Evolutionary conservation across 1,140 invertebrate species (phyloP).

Genomic region (Dufourea novaeangliae): DNA sequence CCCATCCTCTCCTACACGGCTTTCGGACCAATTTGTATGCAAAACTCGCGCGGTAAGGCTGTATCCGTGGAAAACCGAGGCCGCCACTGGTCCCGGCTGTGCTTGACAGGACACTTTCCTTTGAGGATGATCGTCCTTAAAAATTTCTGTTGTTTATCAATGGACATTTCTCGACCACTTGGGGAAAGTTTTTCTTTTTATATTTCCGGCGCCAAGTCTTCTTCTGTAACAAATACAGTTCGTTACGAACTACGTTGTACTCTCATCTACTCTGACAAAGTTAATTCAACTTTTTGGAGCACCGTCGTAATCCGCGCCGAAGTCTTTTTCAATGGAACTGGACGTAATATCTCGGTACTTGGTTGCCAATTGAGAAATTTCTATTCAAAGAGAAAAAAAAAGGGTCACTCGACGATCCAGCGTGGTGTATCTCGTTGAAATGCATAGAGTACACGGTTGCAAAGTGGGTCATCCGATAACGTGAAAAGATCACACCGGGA

Average conservation of each 20-base stretch:
- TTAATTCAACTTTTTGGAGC: too few relatives aligned
- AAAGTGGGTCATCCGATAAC: neutral
- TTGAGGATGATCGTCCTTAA: conserved; percentile 7
- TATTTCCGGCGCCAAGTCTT: too few relatives aligned
- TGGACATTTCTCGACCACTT: neutral
- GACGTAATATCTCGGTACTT: too few relatives aligned
- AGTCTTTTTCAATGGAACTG: too few relatives aligned
- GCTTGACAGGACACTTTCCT: conserved; percentile 5
- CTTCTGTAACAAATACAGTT: too few relatives aligned
- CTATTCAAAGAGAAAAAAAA: too few relatives aligned
- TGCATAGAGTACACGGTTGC: neutral
- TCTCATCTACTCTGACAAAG: too few relatives aligned
- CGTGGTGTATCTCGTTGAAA: neutral
- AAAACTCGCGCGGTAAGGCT: conserved; percentile 57
- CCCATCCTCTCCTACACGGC: conserved; percentile 26
- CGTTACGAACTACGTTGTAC: too few relatives aligned
- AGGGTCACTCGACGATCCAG: neutral
- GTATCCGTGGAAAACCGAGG: conserved; percentile 40
- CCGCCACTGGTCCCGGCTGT: too few relatives aligned
- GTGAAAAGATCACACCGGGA: neutral
- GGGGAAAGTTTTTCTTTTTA: neutral
- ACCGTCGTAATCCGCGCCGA: too few relatives aligned
- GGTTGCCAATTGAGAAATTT: too few relatives aligned
- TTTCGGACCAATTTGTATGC: conserved; percentile 61
- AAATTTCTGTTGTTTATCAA: conserved; percentile 16